A percentile compares a stretch with the other conserved stretches of the same genome.
phyloP scores from a whole-genome alignment of 2,888 invertebrate genomes.

The Cactoblastis cactorum region DNA sequence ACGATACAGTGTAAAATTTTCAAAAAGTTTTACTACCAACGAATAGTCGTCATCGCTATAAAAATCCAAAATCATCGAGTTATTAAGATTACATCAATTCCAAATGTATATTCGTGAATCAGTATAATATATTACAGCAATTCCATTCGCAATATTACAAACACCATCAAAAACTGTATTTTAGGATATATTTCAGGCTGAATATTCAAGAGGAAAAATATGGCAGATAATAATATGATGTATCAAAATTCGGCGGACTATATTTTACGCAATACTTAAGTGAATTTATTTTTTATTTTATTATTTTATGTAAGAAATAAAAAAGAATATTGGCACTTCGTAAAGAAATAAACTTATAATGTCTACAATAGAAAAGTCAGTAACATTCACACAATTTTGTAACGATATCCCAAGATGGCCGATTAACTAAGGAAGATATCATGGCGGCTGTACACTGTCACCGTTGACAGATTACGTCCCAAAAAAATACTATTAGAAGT shows the following conservation, averaged over 20 bases:
- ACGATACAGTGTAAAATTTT: slow-evolving; percentile 48
- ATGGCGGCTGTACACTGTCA: neutral
- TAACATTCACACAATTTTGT: neutral
- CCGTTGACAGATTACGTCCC: too few relatives aligned
- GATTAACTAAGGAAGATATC: neutral
- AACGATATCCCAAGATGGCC: neutral
- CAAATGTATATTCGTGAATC: slow-evolving; percentile 27
- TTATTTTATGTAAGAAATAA: neutral
- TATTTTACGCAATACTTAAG: neutral
- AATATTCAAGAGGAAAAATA: slow-evolving; percentile 10
- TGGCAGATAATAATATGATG: slow-evolving; percentile 13
- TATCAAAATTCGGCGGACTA: slow-evolving; percentile 12
- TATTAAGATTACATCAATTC: slow-evolving; percentile 40
- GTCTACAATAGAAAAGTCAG: neutral
- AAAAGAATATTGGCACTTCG: slow-evolving; percentile 4
- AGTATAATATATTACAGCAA: slow-evolving; percentile 24
- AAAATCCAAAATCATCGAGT: slow-evolving; percentile 24
- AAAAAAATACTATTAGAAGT: too few relatives aligned
- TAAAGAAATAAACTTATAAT: neutral
- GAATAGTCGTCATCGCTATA: slow-evolving; percentile 20
- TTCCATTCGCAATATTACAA: slow-evolving; percentile 24
- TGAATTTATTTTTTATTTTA: neutral
- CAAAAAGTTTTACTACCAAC: slow-evolving; percentile 44
- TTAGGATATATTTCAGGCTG: neutral
- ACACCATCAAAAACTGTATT: slow-evolving; percentile 16